Evolutionary conservation across 1,140 invertebrate species (phyloP).

Genomic region (Panagrolaimus sp.): DNA sequence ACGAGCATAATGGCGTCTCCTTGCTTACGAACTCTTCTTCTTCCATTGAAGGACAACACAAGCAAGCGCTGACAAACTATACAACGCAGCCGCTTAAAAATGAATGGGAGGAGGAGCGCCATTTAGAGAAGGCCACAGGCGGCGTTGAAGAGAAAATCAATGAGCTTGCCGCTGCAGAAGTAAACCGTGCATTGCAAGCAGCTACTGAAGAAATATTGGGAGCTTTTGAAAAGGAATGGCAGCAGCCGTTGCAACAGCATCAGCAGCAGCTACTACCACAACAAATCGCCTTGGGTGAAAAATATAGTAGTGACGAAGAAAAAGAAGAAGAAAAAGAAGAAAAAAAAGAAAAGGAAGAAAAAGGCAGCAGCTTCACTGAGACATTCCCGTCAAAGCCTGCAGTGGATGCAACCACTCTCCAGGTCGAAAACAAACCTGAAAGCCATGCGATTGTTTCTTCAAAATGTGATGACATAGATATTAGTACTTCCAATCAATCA

Average conservation of each 20-base stretch:
- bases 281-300: background rate
- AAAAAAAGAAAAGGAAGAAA: no score
- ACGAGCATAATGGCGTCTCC: background rate
- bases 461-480: no score
- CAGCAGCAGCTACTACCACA: no score
- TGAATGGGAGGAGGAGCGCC: constrained; percentile 1
- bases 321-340: constrained; percentile 4
- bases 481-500: background rate
- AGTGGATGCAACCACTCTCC: background rate
- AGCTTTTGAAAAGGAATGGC: background rate
- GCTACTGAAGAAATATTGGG: background rate
- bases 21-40: no score
- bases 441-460: background rate
- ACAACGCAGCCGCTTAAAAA: constrained; percentile 4
- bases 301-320: constrained; percentile 10
- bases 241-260: background rate
- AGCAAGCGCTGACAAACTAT: background rate
- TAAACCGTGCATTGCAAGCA: constrained; percentile 4
- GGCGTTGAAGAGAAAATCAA: constrained; percentile 12
- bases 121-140: background rate
- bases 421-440: background rate
- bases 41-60: no score
- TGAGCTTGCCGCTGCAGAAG: constrained; percentile 15
- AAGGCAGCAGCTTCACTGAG: background rate
- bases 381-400: background rate